Percentiles rank a stretch among this genome's conserved stretches.
These are phyloP conservation scores for Auanema sp. DNA, from an alignment of 2,888 invertebrate genomes.

Conservation along the genomic window DNA sequence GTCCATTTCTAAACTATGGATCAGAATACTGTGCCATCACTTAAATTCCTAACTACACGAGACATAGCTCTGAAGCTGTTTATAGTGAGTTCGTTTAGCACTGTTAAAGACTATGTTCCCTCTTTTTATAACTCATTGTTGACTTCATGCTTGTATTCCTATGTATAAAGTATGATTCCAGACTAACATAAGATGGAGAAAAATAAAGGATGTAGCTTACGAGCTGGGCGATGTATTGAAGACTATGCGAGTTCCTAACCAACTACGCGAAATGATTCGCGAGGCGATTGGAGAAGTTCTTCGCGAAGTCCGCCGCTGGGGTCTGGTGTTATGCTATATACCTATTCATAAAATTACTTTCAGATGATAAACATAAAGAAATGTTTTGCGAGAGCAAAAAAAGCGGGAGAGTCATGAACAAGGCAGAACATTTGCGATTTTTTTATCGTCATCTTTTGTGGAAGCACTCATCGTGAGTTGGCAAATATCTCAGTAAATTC, in stretches of 20 bases:
- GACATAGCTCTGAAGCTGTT: too few relatives aligned
- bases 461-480: slow-evolving; percentile 27
- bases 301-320: slow-evolving; percentile 34
- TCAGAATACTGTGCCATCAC: too few relatives aligned
- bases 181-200: slow-evolving; percentile 45
- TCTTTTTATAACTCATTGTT: too few relatives aligned
- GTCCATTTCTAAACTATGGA: too few relatives aligned
- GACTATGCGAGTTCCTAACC: slow-evolving; percentile 24
- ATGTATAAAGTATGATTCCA: too few relatives aligned
- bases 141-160: too few relatives aligned
- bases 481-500: neutral
- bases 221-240: slow-evolving; percentile 26
- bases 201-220: slow-evolving; percentile 34
- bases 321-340: slow-evolving; percentile 13
- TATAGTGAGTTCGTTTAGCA: too few relatives aligned
- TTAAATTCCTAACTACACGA: too few relatives aligned
- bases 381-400: slow-evolving; percentile 38
- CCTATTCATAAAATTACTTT: slow-evolving; percentile 5
- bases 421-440: slow-evolving; percentile 42
- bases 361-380: slow-evolving; percentile 45
- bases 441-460: slow-evolving; percentile 39
- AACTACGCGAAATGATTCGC: slow-evolving; percentile 17
- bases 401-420: slow-evolving; percentile 31
- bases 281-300: slow-evolving; percentile 26
- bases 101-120: too few relatives aligned